Conservation (phyloP, 2,113 vertebrate species). For the Vimba vimba region DNA sequence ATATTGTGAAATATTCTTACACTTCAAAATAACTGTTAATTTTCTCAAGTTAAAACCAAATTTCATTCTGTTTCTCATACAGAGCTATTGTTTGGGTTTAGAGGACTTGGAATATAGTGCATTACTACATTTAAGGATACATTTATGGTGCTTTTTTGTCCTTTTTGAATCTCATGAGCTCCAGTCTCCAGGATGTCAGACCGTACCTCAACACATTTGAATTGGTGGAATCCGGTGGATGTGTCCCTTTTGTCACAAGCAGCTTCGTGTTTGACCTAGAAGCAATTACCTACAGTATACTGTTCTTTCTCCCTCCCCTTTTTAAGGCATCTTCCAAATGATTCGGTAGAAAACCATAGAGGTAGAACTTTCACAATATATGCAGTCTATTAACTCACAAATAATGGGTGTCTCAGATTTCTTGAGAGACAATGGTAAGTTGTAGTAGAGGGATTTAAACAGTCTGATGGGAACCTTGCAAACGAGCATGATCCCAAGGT, state of each 20-base stretch:
- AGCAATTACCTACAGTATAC: neutral
- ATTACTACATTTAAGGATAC: too few species aligned
- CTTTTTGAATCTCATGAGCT: neutral
- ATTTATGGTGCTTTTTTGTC: neutral
- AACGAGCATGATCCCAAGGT: neutral
- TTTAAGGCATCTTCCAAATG: neutral
- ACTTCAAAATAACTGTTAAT: too few species aligned
- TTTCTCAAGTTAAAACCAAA: neutral
- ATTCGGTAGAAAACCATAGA: neutral
- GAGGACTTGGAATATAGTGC: too few species aligned
- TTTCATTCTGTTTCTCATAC: neutral
- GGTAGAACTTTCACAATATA: conserved; percentile 42
- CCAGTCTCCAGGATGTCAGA: neutral
- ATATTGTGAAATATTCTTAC: neutral
- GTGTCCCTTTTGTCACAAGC: neutral
- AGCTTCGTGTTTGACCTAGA: neutral
- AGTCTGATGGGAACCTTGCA: conserved; percentile 20
- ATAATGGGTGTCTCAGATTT: conserved; percentile 25
- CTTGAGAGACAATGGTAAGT: conserved; percentile 21
- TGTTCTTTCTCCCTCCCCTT: neutral
- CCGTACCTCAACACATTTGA: neutral
- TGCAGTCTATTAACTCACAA: conserved; percentile 32
- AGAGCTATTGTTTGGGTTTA: neutral
- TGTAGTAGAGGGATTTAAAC: conserved; percentile 4
- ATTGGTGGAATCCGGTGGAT: neutral